Conservation (phyloP, 2,888 invertebrate species). For the Elysia crispata region DNA sequence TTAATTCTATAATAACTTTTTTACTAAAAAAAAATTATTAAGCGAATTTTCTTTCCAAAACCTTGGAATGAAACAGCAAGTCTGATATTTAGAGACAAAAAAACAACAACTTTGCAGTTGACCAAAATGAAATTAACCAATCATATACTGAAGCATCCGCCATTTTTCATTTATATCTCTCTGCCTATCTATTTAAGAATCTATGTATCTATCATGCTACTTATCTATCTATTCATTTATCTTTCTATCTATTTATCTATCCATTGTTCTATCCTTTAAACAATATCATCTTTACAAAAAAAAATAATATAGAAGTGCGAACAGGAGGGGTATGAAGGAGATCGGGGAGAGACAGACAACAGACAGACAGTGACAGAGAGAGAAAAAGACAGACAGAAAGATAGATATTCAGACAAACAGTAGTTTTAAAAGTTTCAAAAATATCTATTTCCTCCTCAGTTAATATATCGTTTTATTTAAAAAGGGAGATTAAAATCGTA, state of each 20-base stretch:
- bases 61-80: too few relatives aligned
- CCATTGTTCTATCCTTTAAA: background rate
- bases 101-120: too few relatives aligned
- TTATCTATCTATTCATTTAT: constrained; percentile 17
- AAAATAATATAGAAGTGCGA: background rate
- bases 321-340: background rate
- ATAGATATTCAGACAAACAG: constrained; percentile 23
- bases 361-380: constrained; percentile 20
- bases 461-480: too few relatives aligned
- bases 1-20: too few relatives aligned
- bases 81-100: too few relatives aligned
- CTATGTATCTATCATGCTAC: constrained; percentile 4
- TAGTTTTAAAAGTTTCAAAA: too few relatives aligned
- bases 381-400: constrained; percentile 32
- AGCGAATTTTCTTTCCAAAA: too few relatives aligned
- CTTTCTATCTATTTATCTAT: constrained; percentile 7
- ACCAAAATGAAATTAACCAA: too few relatives aligned
- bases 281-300: background rate
- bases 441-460: too few relatives aligned
- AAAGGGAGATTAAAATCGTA: too few relatives aligned
- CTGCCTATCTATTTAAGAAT: background rate
- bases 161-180: constrained; percentile 13
- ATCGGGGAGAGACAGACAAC: background rate
- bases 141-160: too few relatives aligned
- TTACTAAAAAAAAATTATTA: background rate